Percentiles rank a stretch among this genome's conserved stretches.
phyloP scores from a whole-genome alignment of 1,140 invertebrate species.

The Trigoniulus corallinus region DNA sequence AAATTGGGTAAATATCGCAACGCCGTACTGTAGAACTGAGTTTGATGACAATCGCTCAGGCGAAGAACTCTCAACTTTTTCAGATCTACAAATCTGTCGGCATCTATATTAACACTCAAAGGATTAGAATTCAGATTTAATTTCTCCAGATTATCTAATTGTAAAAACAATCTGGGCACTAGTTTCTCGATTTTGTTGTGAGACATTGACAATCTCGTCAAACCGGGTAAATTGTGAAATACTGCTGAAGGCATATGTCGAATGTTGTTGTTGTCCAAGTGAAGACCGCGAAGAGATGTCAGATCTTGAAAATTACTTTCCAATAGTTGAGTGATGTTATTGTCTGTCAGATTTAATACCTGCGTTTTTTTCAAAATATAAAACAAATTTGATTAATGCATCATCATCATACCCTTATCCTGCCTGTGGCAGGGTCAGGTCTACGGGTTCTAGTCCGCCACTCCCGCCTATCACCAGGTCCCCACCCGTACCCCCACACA shows the following conservation, averaged over 20 bases:
- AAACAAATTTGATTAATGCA: too few relatives aligned
- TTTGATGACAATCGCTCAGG: constrained; percentile 46
- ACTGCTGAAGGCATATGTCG: constrained; percentile 41
- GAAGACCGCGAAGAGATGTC: constrained; percentile 26
- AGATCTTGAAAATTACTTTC: constrained; percentile 23
- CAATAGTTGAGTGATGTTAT: constrained; percentile 44
- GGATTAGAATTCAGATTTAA: constrained; percentile 58
- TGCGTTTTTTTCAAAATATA: not conserved
- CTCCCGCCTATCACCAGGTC: too few relatives aligned
- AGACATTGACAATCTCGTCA: constrained; percentile 46
- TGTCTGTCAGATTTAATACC: constrained; percentile 47
- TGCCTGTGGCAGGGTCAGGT: too few relatives aligned
- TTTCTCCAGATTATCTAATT: constrained; percentile 42
- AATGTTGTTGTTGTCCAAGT: constrained; percentile 32
- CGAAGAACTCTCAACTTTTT: constrained; percentile 40
- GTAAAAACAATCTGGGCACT: constrained; percentile 45
- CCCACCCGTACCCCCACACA: too few relatives aligned
- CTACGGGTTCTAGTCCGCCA: too few relatives aligned
- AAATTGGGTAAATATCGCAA: constrained; percentile 24
- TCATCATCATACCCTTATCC: too few relatives aligned
- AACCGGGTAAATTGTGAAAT: constrained; percentile 44
- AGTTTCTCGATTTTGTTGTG: constrained; percentile 49
- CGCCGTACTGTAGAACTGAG: constrained; percentile 52
- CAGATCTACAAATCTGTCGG: constrained; percentile 59
- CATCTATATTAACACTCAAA: constrained; percentile 40